A percentile compares a stretch with the other conserved stretches of the same genome.
These are phyloP conservation scores for Linurgus olivaceus DNA, from an alignment of 2,797 vertebrate genomes.

Conservation along the genomic window DNA sequence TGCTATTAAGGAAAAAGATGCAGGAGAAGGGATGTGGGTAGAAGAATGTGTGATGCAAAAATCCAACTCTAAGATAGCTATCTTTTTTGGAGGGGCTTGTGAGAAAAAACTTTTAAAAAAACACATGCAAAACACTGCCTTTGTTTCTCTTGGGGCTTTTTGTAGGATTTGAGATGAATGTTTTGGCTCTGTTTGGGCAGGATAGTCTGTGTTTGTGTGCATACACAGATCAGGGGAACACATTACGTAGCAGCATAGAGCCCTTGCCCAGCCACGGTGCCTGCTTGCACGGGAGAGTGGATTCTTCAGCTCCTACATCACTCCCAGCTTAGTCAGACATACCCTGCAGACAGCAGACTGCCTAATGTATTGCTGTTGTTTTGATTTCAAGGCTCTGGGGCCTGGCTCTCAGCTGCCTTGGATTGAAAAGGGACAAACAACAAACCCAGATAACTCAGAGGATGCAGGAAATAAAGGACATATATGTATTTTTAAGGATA, in stretches of 20 bases:
- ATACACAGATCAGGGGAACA: neutral
- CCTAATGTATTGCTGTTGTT: neutral
- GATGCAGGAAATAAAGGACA: constrained; percentile 19
- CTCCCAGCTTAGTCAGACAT: neutral
- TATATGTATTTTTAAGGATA: constrained; percentile 24
- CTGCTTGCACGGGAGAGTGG: neutral
- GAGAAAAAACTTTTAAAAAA: neutral
- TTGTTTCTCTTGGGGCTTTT: neutral
- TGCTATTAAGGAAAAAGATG: neutral
- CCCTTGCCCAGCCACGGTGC: neutral
- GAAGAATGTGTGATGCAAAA: neutral
- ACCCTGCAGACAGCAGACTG: neutral
- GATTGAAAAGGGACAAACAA: neutral
- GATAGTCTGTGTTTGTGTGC: neutral
- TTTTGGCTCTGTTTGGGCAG: neutral
- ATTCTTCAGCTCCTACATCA: constrained; percentile 18
- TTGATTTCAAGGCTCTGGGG: neutral
- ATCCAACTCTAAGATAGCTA: neutral
- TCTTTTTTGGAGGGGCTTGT: neutral
- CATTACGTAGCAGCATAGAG: neutral
- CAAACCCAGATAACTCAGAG: neutral
- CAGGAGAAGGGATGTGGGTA: neutral
- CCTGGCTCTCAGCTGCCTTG: constrained; percentile 6
- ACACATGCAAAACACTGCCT: neutral
- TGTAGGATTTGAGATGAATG: neutral